A percentile compares a stretch with the other conserved stretches of the same genome.
phyloP scores from a whole-genome alignment of 2,888 invertebrate genomes.

The Neocrepidodera transversa region DNA sequence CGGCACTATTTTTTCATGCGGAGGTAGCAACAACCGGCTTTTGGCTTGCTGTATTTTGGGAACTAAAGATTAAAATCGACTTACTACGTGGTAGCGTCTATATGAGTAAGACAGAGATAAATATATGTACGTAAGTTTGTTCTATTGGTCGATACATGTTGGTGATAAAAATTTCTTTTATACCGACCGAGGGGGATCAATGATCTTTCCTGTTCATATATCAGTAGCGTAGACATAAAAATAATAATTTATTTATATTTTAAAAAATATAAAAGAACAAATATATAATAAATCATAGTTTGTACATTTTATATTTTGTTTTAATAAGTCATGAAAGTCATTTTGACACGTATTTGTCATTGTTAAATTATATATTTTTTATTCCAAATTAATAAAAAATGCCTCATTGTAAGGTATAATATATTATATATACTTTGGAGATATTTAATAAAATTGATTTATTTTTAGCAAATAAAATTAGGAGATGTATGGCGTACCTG shows the following conservation, averaged over 20 bases:
- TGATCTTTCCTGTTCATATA: background rate
- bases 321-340: background rate
- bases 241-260: no score
- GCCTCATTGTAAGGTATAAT: constrained; percentile 51
- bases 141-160: background rate
- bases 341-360: background rate
- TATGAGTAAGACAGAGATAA: background rate
- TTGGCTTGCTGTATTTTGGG: background rate
- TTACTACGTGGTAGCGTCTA: background rate
- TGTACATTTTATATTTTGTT: no score
- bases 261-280: no score
- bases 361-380: background rate
- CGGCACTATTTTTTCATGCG: constrained; percentile 40
- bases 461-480: constrained; percentile 60
- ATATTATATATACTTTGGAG: background rate
- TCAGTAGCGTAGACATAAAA: constrained; percentile 9
- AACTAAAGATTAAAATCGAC: no score
- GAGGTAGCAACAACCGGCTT: constrained; percentile 4
- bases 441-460: background rate
- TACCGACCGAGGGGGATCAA: constrained; percentile 16
- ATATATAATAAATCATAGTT: no score
- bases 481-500: constrained; percentile 80
- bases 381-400: constrained; percentile 25
- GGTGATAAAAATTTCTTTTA: constrained; percentile 7
- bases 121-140: background rate